phyloP scores from a whole-genome alignment of 2,113 vertebrate species.

The Polypterus senegalus region DNA sequence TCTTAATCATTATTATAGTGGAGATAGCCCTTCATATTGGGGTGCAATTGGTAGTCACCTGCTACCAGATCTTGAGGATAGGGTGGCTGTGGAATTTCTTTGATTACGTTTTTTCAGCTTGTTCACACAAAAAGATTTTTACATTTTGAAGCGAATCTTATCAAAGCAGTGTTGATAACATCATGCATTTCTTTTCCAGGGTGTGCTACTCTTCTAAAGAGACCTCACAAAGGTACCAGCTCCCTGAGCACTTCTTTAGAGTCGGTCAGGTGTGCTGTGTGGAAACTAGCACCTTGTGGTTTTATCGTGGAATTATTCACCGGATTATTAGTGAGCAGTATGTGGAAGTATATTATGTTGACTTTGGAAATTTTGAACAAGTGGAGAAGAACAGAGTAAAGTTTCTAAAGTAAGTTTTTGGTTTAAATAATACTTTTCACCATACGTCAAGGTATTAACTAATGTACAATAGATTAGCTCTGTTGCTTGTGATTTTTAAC shows the following conservation, averaged over 20 bases:
- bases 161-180: background rate
- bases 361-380: slow-evolving; percentile 61
- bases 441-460: too few relatives aligned
- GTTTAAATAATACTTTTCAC: background rate
- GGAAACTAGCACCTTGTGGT: slow-evolving; percentile 57
- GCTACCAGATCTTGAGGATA: too few relatives aligned
- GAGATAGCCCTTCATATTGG: too few relatives aligned
- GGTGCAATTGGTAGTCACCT: too few relatives aligned
- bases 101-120: too few relatives aligned
- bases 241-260: slow-evolving; percentile 54
- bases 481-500: too few relatives aligned
- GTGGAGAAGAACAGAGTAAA: slow-evolving; percentile 55
- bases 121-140: too few relatives aligned
- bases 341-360: slow-evolving; percentile 75
- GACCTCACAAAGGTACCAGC: slow-evolving; percentile 60
- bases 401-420: slow-evolving; percentile 76
- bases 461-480: too few relatives aligned
- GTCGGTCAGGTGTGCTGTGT: slow-evolving; percentile 77
- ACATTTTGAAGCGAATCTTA: too few relatives aligned
- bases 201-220: slow-evolving; percentile 63
- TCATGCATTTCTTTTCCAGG: slow-evolving; percentile 33
- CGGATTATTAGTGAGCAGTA: slow-evolving; percentile 46
- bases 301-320: slow-evolving; percentile 78
- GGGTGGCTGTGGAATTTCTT: too few relatives aligned
- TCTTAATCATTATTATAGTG: too few relatives aligned